Evolutionary conservation across 2,888 invertebrate genomes (phyloP), one percentile per base, ranked within the genome.

Genomic region (Hecatera dysodea): DNA sequence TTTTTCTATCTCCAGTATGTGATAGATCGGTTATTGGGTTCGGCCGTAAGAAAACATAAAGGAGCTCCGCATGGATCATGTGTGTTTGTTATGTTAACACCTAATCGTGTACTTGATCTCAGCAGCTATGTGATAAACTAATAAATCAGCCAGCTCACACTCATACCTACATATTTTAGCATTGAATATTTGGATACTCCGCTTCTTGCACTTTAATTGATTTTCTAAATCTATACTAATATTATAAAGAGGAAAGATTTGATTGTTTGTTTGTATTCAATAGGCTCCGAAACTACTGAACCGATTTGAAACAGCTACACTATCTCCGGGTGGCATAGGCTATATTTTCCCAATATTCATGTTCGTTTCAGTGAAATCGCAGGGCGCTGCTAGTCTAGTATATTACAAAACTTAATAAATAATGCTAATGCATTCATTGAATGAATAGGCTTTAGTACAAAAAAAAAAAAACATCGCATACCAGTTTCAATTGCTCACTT

Each of bases 31-130:
- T n/a, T n/a, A n/a, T n/a, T n/a, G n/a, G n/a, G n/a, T n/a, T n/a
- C n/a, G n/a, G n/a, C n/a, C n/a, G n/a, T n/a, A n/a, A 66, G 29
- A 39, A 39, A 44, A 39, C 7, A 29, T 56, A 33, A 27, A 53
- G 46, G 22, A 48, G 61, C 36, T 53, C 22, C n/a, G 15, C n/a
- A 29, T 76, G 39, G 50, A 44, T 36, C 61, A 55, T 74, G 59
- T 36, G 36, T 57, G 22, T 57, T 27, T 66, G 39, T 72, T 82
- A 79, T 82, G 36, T 44, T 63, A 82, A 79, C 66, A 79, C 42
- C 36, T 50, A 8, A 61, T 42, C 17, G 53, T 53, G 11, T 65
- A 60, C 55, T 50, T 67, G 48, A 56, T 82, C 29, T 19, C 27
- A 1, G 19, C 53, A 48, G 48, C 48, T 29, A 64, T 60, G 46